Evolutionary conservation across 2,113 vertebrate genomes (phyloP).

Genomic region (Apteryx owenii): DNA sequence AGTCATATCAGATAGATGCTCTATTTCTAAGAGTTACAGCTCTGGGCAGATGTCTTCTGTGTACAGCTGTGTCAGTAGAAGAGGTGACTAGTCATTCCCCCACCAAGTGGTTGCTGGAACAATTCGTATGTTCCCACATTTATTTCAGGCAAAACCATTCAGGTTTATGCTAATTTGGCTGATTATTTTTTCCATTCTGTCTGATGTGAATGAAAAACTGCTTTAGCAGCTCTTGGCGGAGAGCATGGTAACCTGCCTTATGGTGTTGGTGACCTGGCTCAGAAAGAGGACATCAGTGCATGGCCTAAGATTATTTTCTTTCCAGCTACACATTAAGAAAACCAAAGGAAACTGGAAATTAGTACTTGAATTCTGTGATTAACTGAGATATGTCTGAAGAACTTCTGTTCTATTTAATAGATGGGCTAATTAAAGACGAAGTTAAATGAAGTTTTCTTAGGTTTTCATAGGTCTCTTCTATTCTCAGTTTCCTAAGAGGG

Average conservation of each 20-base stretch:
- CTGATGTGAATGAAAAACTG: background rate
- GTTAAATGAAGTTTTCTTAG: background rate
- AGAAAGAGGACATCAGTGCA: background rate
- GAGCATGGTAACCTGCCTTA: background rate
- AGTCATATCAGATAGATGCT: background rate
- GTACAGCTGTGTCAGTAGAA: background rate
- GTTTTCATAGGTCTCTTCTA: background rate
- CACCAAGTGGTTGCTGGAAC: background rate
- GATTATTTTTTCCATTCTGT: background rate
- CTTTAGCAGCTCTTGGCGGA: background rate
- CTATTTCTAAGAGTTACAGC: background rate
- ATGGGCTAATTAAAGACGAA: background rate
- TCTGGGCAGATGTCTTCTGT: background rate
- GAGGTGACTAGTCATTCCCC: background rate
- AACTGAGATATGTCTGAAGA: background rate
- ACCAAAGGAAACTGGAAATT: background rate
- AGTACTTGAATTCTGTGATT: background rate
- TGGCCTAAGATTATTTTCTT: background rate
- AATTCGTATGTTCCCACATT: background rate
- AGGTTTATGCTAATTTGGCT: background rate
- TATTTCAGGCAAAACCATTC: background rate
- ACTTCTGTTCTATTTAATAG: background rate
- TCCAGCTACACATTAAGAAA: background rate
- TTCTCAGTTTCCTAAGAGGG: background rate
- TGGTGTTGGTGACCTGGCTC: fast-evolving